A percentile compares a stretch with the other conserved stretches of the same genome.
Evolutionary conservation across 2,888 invertebrate genomes (phyloP).

Genomic region (Drosophila merina): DNA sequence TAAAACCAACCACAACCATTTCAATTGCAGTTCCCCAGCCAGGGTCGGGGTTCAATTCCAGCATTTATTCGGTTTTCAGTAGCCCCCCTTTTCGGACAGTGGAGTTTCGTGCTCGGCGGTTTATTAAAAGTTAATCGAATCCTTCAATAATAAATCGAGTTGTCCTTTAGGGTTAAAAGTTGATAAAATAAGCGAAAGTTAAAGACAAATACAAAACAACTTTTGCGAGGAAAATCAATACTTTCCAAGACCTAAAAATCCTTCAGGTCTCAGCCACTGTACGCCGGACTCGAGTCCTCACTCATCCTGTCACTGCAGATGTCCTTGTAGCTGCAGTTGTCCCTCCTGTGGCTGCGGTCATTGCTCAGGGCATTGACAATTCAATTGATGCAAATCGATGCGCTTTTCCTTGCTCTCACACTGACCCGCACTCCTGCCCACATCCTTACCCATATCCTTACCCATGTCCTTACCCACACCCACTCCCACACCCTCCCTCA

Average conservation of each 20-base stretch:
- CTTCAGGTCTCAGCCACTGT: slow-evolving; percentile 13
- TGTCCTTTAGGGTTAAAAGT: not conserved
- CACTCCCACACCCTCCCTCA: not conserved
- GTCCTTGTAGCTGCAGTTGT: slow-evolving; percentile 7
- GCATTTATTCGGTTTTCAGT: not conserved
- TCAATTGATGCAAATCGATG: slow-evolving; percentile 39
- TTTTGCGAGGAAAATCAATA: not conserved
- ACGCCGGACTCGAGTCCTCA: not conserved
- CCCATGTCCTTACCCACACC: slow-evolving; percentile 6
- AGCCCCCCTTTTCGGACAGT: not conserved
- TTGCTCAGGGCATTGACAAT: slow-evolving; percentile 40
- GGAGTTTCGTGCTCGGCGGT: not conserved
- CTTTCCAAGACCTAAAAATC: not conserved
- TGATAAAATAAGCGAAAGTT: too few relatives aligned
- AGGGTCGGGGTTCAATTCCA: too few relatives aligned
- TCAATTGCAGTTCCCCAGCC: slow-evolving; percentile 46
- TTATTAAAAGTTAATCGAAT: not conserved
- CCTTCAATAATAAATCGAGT: not conserved
- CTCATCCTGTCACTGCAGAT: slow-evolving; percentile 9
- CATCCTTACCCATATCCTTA: slow-evolving; percentile 1
- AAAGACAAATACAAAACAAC: not conserved
- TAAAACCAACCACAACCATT: slow-evolving; percentile 61
- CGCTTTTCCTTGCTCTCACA: not conserved
- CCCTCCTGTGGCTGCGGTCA: slow-evolving; percentile 36
- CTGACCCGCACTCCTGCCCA: not conserved